Percentiles rank a stretch among this genome's conserved stretches.
Conservation (phyloP, 2,113 vertebrate species). For the Engystomops pustulosus region DNA sequence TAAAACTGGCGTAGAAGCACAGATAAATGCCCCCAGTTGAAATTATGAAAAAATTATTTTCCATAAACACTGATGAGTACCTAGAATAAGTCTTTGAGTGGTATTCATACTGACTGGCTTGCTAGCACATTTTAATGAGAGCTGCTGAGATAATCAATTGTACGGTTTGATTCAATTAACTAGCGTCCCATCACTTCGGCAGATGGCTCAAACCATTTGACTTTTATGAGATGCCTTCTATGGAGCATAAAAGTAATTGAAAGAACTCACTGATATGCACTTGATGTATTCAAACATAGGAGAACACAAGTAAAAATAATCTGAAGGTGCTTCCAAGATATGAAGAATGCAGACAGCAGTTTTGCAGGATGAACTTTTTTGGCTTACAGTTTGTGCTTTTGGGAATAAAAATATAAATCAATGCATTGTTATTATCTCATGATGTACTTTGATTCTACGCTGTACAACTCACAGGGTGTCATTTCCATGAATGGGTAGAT, state of each 20-base stretch:
- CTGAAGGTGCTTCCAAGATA: conserved; percentile 46
- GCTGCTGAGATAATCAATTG: conserved; percentile 53
- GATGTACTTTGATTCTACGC: not conserved
- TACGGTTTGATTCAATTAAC: conserved; percentile 57
- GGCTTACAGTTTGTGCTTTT: conserved; percentile 15
- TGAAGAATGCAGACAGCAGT: conserved; percentile 47
- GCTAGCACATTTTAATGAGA: conserved; percentile 50
- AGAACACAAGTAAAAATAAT: conserved; percentile 43
- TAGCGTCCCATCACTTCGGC: conserved; percentile 49
- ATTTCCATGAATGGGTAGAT: not conserved
- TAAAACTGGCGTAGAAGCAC: no score
- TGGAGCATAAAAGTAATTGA: conserved; percentile 54
- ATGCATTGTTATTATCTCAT: conserved; percentile 8
- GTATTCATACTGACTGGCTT: conserved; percentile 44
- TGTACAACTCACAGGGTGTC: not conserved
- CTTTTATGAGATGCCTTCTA: conserved; percentile 56
- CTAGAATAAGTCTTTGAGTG: conserved; percentile 18
- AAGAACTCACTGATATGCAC: conserved; percentile 40
- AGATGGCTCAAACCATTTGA: conserved; percentile 58
- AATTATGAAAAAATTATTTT: no score
- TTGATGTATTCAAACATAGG: conserved; percentile 54
- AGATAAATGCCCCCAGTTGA: no score
- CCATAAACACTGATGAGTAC: no score
- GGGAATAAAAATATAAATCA: conserved; percentile 35
- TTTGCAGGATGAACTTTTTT: conserved; percentile 24